Percentiles rank a stretch among this genome's conserved stretches.
Evolutionary conservation across 2,113 vertebrate genomes (phyloP).

Genomic region (Coptodon bakossiorum): DNA sequence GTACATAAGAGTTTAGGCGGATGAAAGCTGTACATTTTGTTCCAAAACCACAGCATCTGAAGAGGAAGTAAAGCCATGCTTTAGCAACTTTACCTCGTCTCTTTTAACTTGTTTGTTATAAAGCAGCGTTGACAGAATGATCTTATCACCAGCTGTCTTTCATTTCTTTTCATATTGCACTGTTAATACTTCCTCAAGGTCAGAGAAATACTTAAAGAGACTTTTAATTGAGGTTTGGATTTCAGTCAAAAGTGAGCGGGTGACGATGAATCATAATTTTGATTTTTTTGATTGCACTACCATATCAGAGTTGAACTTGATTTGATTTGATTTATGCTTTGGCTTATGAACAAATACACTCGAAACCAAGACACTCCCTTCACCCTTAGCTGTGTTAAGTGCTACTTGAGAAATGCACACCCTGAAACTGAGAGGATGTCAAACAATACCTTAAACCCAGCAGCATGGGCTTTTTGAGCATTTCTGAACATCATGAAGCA

Average conservation of each 20-base stretch:
- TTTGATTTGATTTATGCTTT: neutral
- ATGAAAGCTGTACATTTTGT: slow-evolving; percentile 38
- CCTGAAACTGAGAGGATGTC: neutral
- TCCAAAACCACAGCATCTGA: slow-evolving; percentile 11
- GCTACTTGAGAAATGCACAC: neutral
- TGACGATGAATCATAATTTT: neutral
- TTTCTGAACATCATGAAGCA: neutral
- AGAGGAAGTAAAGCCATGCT: slow-evolving; percentile 16
- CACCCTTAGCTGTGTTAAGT: neutral
- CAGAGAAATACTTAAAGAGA: neutral
- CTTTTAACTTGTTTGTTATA: neutral
- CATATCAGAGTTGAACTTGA: neutral
- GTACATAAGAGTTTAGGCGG: neutral
- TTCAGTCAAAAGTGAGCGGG: neutral
- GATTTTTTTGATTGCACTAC: neutral
- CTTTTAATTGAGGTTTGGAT: neutral
- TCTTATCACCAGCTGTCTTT: neutral
- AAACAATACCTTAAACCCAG: neutral
- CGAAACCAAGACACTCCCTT: neutral
- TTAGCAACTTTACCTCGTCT: neutral
- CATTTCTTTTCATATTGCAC: neutral
- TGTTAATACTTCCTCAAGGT: neutral
- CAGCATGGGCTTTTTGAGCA: neutral
- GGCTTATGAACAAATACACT: neutral
- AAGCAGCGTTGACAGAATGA: neutral